Conservation (phyloP, 1,140 invertebrate species). For the Leptestheria dahalacensis region DNA sequence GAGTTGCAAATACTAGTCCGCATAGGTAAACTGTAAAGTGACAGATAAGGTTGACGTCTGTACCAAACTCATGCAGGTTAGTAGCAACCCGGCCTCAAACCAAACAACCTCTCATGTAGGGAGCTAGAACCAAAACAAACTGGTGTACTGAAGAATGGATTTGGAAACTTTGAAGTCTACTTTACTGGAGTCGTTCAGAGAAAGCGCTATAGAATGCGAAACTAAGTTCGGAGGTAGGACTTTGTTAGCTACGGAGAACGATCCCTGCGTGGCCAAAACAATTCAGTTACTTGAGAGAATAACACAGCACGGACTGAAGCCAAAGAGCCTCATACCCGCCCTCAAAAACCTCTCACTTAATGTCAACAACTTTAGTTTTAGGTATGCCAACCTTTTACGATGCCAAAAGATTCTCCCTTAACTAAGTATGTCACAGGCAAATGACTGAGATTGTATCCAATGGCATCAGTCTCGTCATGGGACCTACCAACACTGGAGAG, state of each 20-base stretch:
- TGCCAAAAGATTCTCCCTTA: constrained; percentile 19
- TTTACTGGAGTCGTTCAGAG: not conserved
- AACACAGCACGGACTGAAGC: constrained; percentile 49
- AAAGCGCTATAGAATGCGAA: constrained; percentile 34
- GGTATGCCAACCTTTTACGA: constrained; percentile 21
- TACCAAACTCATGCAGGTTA: too few relatives aligned
- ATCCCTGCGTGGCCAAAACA: constrained; percentile 46
- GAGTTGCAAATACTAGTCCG: too few relatives aligned
- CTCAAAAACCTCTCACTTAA: constrained; percentile 21
- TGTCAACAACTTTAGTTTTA: constrained; percentile 16
- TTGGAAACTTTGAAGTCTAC: not conserved
- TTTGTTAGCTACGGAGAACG: constrained; percentile 73
- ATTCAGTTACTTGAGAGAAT: constrained; percentile 52
- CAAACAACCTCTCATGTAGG: not conserved
- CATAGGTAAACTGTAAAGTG: too few relatives aligned
- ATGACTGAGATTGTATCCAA: constrained; percentile 41
- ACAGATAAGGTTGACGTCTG: too few relatives aligned
- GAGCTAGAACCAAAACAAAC: not conserved
- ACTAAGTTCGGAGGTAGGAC: constrained; percentile 64
- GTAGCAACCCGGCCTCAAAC: too few relatives aligned
- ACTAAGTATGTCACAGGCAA: constrained; percentile 31
- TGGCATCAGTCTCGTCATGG: constrained; percentile 27
- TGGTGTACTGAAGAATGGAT: not conserved
- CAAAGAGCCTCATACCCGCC: constrained; percentile 26
- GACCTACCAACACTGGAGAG: constrained; percentile 22